Conservation (phyloP, 2,888 invertebrate genomes). For the Charanyca ferruginea region DNA sequence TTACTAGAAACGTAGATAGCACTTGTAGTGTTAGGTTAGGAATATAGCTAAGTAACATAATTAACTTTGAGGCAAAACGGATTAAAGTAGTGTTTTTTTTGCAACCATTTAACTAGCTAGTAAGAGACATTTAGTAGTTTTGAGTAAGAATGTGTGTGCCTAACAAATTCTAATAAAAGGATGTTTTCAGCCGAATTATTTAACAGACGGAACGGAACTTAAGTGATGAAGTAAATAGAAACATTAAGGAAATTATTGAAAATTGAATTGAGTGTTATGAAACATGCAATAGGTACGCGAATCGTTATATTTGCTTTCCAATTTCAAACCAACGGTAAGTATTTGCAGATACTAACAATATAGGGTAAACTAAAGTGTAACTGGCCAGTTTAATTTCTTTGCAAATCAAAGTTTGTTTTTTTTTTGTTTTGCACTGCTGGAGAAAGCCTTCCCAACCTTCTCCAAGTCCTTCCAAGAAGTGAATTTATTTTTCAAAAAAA, state of each 20-base stretch:
- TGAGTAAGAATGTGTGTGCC: no score
- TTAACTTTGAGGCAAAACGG: neutral
- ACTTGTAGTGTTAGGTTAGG: neutral
- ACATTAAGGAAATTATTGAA: neutral
- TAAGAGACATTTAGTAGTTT: no score
- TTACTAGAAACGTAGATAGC: constrained; percentile 21
- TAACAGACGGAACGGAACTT: neutral
- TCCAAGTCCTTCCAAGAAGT: no score
- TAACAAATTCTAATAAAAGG: neutral
- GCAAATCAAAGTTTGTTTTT: no score
- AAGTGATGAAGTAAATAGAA: neutral
- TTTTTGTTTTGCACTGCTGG: no score
- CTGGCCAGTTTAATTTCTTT: no score
- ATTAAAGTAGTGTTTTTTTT: no score
- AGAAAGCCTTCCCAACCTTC: no score
- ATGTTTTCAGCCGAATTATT: neutral
- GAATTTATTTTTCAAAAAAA: no score
- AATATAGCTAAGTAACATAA: neutral
- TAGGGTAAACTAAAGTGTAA: no score
- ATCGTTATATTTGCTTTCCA: neutral
- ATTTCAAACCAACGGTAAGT: neutral
- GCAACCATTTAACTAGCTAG: no score
- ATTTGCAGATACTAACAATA: no score
- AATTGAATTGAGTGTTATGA: neutral
- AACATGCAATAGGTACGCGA: neutral